phyloP scores from a whole-genome alignment of 2,113 vertebrate species.

The Centropus bengalensis region DNA sequence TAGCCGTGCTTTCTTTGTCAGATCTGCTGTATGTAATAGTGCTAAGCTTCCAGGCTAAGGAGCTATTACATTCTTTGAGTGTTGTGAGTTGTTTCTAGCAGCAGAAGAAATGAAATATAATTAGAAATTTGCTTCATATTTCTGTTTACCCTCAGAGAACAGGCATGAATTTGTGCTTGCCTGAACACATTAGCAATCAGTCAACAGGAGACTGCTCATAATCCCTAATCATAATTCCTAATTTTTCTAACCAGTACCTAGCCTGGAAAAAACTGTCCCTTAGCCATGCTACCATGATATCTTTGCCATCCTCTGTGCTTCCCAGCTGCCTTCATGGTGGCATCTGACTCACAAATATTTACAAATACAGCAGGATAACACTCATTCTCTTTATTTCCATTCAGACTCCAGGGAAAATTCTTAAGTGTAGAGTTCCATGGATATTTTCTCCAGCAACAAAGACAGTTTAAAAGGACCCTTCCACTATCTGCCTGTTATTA shows the following conservation, averaged over 20 bases:
- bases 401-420: not conserved
- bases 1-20: not conserved
- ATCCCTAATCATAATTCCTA: not conserved
- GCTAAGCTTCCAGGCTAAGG: constrained; percentile 10
- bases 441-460: not conserved
- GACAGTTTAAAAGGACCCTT: not conserved
- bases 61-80: constrained; percentile 18
- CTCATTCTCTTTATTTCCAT: not conserved
- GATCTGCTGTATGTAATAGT: not conserved
- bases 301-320: not conserved
- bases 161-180: not conserved
- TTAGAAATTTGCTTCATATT: constrained; percentile 28
- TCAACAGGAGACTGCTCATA: constrained; percentile 9
- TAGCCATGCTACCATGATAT: not conserved
- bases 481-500: not conserved
- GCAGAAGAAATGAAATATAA: constrained; percentile 3
- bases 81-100: not conserved
- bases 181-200: constrained; percentile 9
- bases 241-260: not conserved
- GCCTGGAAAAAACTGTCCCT: not conserved
- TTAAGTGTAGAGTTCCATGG: not conserved
- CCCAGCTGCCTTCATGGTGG: not conserved
- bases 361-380: not conserved
- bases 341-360: not conserved
- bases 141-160: constrained; percentile 26